phyloP scores from a whole-genome alignment of 2,888 invertebrate genomes.

The Ferdinandea cuprea region DNA sequence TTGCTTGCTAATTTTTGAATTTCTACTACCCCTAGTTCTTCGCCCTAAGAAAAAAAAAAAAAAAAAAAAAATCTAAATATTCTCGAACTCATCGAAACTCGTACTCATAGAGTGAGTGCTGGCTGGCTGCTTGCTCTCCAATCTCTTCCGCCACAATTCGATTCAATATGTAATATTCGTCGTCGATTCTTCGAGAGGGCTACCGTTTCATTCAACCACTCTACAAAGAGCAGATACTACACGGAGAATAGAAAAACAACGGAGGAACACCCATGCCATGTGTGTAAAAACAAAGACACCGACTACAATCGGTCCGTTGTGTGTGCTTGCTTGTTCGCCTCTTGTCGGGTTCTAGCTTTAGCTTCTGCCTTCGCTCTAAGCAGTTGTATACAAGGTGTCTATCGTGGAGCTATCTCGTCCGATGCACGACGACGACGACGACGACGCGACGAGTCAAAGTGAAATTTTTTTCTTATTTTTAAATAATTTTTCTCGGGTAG shows the following conservation, averaged over 20 bases:
- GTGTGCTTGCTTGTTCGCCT: conserved; percentile 22
- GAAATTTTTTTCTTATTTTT: not conserved
- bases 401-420: conserved; percentile 64
- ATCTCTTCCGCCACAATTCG: conserved; percentile 56
- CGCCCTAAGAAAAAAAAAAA: too few species aligned
- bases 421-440: conserved; percentile 56
- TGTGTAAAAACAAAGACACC: conserved; percentile 62
- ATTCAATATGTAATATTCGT: too few species aligned
- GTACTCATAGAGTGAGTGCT: not conserved
- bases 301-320: conserved; percentile 47
- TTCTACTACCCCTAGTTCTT: conserved; percentile 35
- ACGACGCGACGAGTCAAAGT: conserved; percentile 18
- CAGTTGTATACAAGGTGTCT: conserved; percentile 73
- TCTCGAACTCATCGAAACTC: conserved; percentile 65
- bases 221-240: not conserved
- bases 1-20: conserved; percentile 56
- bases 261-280: conserved; percentile 6
- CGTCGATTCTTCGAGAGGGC: conserved; percentile 57
- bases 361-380: conserved; percentile 58
- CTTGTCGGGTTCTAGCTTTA: conserved; percentile 71
- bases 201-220: conserved; percentile 16
- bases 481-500: conserved; percentile 32
- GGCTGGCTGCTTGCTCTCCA: conserved; percentile 27
- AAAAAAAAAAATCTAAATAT: conserved; percentile 18
- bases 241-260: conserved; percentile 16